These are phyloP conservation scores for Novumbra hubbsi DNA, from an alignment of 2,797 vertebrate genomes.

Conservation along the genomic window DNA sequence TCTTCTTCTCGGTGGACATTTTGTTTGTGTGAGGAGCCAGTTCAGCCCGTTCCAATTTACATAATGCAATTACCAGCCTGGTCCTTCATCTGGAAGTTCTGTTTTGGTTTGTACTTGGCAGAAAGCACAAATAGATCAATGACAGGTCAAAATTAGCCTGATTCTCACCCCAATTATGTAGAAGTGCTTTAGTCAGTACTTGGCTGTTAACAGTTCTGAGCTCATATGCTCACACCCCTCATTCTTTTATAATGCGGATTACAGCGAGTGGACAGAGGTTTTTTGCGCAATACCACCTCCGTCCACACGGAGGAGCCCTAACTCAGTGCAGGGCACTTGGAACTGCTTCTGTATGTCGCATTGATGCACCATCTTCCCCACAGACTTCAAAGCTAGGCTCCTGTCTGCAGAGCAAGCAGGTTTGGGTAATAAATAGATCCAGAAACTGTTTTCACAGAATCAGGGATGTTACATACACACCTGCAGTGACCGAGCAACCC, in stretches of 20 bases:
- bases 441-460: conserved; percentile 26
- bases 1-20: neutral
- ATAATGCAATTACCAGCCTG: conserved; percentile 1
- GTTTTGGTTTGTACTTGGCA: neutral
- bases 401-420: conserved; percentile 48
- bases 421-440: conserved; percentile 48
- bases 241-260: conserved; percentile 42
- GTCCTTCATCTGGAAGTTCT: neutral
- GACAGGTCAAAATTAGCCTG: neutral
- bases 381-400: conserved; percentile 43
- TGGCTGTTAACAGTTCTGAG: conserved; percentile 41
- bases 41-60: neutral
- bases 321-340: conserved; percentile 32
- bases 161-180: conserved; percentile 12
- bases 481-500: conserved; percentile 41
- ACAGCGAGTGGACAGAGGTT: conserved; percentile 9
- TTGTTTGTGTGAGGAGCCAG: neutral
- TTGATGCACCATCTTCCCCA: conserved; percentile 64
- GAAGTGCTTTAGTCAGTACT: conserved; percentile 23
- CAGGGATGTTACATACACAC: conserved; percentile 17
- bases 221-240: conserved; percentile 35
- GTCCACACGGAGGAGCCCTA: conserved; percentile 60
- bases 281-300: conserved; percentile 7
- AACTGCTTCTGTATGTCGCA: conserved; percentile 58
- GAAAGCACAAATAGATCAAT: neutral